Conservation (phyloP, 2,113 vertebrate genomes). For the Aepyceros melampus region DNA sequence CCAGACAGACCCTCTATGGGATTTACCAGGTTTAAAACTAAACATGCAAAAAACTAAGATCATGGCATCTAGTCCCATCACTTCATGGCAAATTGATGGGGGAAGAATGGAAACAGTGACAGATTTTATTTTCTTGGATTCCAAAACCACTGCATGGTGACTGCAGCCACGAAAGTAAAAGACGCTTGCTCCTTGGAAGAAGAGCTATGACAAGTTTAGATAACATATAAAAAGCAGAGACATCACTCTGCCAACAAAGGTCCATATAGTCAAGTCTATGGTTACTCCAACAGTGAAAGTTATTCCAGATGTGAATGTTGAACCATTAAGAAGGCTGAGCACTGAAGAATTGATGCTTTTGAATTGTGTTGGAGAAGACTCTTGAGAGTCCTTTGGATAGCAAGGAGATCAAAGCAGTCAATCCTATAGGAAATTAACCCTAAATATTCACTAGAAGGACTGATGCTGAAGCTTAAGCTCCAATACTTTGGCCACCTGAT, state of each 20-base stretch:
- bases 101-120: neutral
- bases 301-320: neutral
- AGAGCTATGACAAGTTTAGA: neutral
- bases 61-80: neutral
- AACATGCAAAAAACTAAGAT: neutral
- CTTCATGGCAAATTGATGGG: neutral
- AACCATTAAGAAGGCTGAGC: neutral
- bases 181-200: neutral
- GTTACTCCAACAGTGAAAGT: neutral
- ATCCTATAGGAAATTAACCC: neutral
- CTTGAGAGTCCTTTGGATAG: neutral
- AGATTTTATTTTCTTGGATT: neutral
- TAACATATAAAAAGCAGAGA: neutral
- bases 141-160: neutral
- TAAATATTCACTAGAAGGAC: neutral
- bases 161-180: neutral
- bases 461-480: neutral
- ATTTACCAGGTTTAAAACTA: neutral
- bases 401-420: neutral
- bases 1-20: neutral
- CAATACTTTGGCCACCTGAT: neutral
- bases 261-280: neutral
- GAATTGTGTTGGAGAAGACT: neutral
- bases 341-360: neutral
- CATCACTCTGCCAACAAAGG: neutral